Percentiles rank a stretch among this genome's conserved stretches.
Conservation (phyloP, 2,797 vertebrate species). For the Myotis daubentonii region DNA sequence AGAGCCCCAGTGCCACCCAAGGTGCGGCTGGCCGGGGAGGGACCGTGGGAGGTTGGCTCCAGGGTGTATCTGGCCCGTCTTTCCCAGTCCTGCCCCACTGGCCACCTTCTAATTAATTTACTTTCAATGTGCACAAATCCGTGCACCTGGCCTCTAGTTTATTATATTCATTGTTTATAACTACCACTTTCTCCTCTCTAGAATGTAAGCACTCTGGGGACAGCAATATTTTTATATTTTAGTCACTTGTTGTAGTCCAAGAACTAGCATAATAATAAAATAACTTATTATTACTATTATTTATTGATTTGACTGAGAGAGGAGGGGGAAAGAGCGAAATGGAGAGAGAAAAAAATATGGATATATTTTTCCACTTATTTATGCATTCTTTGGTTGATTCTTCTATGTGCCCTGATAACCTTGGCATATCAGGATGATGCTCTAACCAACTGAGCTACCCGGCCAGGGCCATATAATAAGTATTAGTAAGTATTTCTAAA, state of each 20-base stretch:
- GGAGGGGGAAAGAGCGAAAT: neutral
- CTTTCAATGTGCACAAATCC: too few relatives aligned
- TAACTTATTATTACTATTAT: neutral
- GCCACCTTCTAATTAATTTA: too few relatives aligned
- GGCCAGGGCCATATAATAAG: neutral
- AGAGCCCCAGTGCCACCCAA: too few relatives aligned
- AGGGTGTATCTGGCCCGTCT: too few relatives aligned
- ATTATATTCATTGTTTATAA: neutral
- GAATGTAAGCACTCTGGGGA: neutral
- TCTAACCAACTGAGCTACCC: neutral
- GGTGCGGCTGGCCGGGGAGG: accelerated
- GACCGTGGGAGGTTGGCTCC: too few relatives aligned
- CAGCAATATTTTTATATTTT: neutral
- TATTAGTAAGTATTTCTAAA: neutral
- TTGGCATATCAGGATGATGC: neutral
- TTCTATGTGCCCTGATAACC: neutral
- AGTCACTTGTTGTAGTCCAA: neutral
- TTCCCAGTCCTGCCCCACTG: too few relatives aligned
- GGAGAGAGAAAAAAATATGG: neutral
- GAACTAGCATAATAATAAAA: neutral
- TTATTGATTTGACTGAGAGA: neutral
- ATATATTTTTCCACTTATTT: neutral
- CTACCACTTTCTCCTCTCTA: neutral
- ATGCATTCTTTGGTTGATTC: neutral
- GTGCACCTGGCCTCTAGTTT: too few relatives aligned